phyloP scores from a whole-genome alignment of 2,113 vertebrate species.

The Vulpes ferrilata region DNA sequence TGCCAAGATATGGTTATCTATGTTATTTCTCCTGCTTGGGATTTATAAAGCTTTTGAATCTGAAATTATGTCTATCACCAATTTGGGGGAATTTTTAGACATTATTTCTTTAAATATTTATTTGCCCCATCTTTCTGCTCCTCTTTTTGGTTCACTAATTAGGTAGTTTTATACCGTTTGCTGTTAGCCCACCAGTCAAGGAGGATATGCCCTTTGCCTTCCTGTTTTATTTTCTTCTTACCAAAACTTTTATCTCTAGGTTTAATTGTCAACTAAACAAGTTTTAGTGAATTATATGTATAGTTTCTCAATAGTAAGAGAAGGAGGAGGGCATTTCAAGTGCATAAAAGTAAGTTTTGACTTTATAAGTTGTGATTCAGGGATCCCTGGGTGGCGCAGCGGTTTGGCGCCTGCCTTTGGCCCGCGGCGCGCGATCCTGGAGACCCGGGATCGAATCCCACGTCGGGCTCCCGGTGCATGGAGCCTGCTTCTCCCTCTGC shows the following conservation, averaged over 20 bases:
- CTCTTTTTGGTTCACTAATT: background rate
- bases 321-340: background rate
- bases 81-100: background rate
- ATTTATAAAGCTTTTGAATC: background rate
- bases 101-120: background rate
- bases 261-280: background rate
- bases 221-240: conserved; percentile 4
- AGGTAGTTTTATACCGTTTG: background rate
- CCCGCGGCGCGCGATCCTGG: no score
- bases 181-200: background rate
- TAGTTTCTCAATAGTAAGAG: background rate
- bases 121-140: background rate
- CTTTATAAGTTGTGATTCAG: background rate
- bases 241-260: background rate
- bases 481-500: no score
- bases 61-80: background rate
- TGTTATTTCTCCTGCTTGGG: no score
- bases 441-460: no score
- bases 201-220: background rate
- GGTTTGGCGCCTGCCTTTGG: no score
- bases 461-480: no score
- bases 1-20: no score
- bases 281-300: background rate
- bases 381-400: no score
- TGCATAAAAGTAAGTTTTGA: conserved; percentile 7